These are phyloP conservation scores for Lepidurus apus DNA, from an alignment of 1,140 invertebrate species.

Conservation along the genomic window DNA sequence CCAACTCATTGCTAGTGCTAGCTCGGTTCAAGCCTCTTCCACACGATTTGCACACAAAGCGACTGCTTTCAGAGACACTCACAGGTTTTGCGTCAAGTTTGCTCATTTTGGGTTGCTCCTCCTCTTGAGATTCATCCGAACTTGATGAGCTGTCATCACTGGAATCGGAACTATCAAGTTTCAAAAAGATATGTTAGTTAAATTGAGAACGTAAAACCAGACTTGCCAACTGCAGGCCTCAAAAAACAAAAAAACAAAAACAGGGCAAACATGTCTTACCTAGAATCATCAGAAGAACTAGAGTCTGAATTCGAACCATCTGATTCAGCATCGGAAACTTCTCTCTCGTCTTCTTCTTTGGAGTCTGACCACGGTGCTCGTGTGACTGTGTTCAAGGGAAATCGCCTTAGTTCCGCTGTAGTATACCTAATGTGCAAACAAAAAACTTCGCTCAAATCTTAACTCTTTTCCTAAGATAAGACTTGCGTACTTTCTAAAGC, in stretches of 20 bases:
- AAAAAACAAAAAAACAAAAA: too few relatives aligned
- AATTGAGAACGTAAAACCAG: too few relatives aligned
- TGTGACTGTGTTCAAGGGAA: conserved; percentile 85
- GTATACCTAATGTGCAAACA: conserved; percentile 50
- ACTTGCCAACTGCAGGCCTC: neutral
- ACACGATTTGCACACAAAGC: conserved; percentile 14
- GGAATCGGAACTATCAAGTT: neutral
- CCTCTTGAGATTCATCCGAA: conserved; percentile 9
- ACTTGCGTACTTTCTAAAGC: conserved; percentile 38
- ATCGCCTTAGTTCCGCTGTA: conserved; percentile 63
- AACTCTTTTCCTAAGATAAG: neutral
- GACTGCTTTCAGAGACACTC: neutral
- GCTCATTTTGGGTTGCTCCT: neutral
- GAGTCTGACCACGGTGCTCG: conserved; percentile 57
- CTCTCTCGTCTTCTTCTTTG: conserved; percentile 35
- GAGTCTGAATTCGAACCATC: conserved; percentile 7
- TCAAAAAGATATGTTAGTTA: too few relatives aligned
- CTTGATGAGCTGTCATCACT: conserved; percentile 18
- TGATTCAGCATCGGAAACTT: conserved; percentile 27
- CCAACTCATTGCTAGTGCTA: conserved; percentile 2
- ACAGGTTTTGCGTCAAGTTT: neutral
- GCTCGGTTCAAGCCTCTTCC: conserved; percentile 9
- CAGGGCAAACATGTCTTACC: neutral
- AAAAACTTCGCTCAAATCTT: conserved; percentile 36
- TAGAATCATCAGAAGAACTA: conserved; percentile 1